A percentile compares a stretch with the other conserved stretches of the same genome.
These are phyloP conservation scores for Apodemus speciosus DNA, from an alignment of 2,113 vertebrate genomes.

Conservation along the genomic window DNA sequence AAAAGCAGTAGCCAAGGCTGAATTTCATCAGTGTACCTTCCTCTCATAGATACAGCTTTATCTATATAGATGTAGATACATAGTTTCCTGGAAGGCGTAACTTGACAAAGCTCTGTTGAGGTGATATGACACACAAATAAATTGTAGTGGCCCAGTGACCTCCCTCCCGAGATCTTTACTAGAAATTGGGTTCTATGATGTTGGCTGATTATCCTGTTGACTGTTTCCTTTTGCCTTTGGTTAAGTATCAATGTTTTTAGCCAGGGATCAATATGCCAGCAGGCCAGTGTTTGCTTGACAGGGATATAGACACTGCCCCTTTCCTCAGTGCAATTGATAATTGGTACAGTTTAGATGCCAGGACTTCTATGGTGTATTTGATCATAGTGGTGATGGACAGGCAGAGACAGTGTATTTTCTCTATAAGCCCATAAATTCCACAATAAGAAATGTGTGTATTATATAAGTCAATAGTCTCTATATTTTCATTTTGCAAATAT, in stretches of 20 bases:
- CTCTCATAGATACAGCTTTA: neutral
- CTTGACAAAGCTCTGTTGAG: neutral
- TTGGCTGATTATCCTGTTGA: neutral
- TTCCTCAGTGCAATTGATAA: neutral
- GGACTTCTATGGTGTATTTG: neutral
- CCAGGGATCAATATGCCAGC: neutral
- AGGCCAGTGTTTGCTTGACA: neutral
- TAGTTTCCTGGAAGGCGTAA: neutral
- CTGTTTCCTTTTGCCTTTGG: neutral
- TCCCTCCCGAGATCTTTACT: neutral
- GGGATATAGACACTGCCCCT: fast-evolving
- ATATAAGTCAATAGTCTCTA: neutral
- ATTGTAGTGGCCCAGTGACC: neutral
- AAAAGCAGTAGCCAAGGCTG: neutral
- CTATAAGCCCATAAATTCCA: neutral
- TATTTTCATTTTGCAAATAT: neutral
- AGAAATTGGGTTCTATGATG: neutral
- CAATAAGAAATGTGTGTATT: neutral
- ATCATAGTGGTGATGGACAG: neutral
- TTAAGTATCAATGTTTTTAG: neutral
- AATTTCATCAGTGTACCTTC: neutral
- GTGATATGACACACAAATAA: neutral
- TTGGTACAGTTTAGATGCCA: neutral
- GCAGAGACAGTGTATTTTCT: neutral
- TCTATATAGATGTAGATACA: too few species aligned